phyloP scores from a whole-genome alignment of 2,797 vertebrate species.

The Acropternis orthonyx region DNA sequence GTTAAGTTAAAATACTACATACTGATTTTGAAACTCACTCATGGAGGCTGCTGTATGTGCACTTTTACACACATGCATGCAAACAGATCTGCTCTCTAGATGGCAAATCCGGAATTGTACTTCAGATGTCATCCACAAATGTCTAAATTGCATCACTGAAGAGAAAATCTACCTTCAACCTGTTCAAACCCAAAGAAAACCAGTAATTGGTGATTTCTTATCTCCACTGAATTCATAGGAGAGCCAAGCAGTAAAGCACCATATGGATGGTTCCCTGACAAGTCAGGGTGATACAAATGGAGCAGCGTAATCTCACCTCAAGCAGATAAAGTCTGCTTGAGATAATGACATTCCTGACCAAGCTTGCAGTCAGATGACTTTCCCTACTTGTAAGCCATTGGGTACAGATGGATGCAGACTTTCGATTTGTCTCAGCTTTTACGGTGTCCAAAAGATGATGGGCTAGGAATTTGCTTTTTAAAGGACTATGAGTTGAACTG shows the following conservation, averaged over 20 bases:
- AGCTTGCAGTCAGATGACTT: not conserved
- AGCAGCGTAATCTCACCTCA: not conserved
- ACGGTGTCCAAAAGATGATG: not conserved
- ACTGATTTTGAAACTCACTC: not conserved
- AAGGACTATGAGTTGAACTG: not conserved
- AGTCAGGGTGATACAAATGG: not conserved
- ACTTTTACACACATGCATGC: rapidly evolving
- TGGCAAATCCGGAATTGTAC: not conserved
- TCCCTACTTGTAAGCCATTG: not conserved
- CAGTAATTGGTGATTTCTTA: not conserved
- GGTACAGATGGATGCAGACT: not conserved
- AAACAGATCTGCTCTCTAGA: not conserved
- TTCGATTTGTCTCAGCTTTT: not conserved
- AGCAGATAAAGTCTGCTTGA: not conserved
- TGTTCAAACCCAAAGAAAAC: not conserved
- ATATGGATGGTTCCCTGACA: not conserved
- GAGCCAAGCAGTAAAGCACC: not conserved
- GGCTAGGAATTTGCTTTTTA: not conserved
- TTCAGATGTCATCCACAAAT: not conserved
- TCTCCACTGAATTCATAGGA: not conserved
- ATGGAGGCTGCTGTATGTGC: not conserved
- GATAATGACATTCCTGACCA: not conserved
- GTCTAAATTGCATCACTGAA: not conserved
- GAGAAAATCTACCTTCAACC: not conserved
- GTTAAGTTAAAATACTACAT: not conserved